Base-by-base conservation (phyloP, 2,888 invertebrate species). In the Notodonta dromedarius region DNA sequence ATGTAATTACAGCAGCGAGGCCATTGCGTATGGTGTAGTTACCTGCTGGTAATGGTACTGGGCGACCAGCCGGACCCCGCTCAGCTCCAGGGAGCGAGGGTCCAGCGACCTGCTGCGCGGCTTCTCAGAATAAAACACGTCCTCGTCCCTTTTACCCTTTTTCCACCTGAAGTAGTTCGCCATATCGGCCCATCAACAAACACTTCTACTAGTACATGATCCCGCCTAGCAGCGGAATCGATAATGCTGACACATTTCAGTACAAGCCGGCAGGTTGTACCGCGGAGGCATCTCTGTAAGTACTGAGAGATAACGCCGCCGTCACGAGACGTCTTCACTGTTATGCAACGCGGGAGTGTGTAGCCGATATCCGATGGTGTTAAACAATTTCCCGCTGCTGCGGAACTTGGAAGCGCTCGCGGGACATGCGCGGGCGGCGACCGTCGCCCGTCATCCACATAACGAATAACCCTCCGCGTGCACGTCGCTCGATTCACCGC, bases 21-120 rank as follows among this genome's bases (percentile, higher is more conserved):
- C 61, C 70, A 72, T 69, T 69, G 68, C 8, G 67, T 63, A 4
- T 68, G 63, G 39, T 60, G 53, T 56, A 71, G 67, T 56, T 79
- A 78, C 76, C 74, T 79, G 77, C 56, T 88, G 87, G 58, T 87
- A 85, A 40, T 87, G 83, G 58, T 94, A 90, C 75, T 95, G 94
- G 12, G 95, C 89, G 59, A 95, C 93, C 52, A 95, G 83, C 59
- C 94, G 93, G 67, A 96, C 94, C 46, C 96, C 96, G 63, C 96
- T 96, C 60, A 95, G 90, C 80, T 96, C 96, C 79, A 96, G 87
- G 9, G 96, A 95, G 69, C 95, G 95, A 40, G 96, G 95, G 84
- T 97, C 97, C 84, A 97, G 86, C 0, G 96, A 97, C 65, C 96
- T 94, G 84, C 96, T 96, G 59, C 96, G 94, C 11, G 96, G 96